These are phyloP conservation scores for Phymastichus coffea DNA, from an alignment of 1,140 invertebrate genomes.

Conservation along the genomic window DNA sequence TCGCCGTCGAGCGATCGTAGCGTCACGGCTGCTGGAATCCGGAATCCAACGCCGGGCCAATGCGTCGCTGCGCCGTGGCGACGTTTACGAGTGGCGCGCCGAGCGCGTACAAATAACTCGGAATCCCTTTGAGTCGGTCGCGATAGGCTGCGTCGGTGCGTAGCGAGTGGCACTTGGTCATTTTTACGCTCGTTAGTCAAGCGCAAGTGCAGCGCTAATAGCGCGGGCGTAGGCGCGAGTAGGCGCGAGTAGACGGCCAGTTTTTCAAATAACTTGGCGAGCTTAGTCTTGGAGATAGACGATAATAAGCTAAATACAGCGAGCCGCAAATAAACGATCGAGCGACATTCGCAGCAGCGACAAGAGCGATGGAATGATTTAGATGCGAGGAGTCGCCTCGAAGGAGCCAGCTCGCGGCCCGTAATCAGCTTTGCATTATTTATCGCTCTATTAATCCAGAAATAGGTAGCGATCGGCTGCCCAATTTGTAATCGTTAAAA, in stretches of 20 bases:
- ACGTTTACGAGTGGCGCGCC: conserved; percentile 47
- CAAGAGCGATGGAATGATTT: conserved; percentile 9
- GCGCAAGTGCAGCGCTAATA: too few species aligned
- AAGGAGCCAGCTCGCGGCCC: conserved; percentile 10
- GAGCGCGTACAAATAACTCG: conserved; percentile 44
- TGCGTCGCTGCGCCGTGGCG: conserved; percentile 46
- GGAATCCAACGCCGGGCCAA: too few species aligned
- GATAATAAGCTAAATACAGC: neutral
- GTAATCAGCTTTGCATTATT: conserved; percentile 55
- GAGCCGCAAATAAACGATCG: too few species aligned
- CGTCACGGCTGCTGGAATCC: too few species aligned
- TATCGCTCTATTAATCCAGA: conserved; percentile 53
- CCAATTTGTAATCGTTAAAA: conserved; percentile 56
- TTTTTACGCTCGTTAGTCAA: neutral
- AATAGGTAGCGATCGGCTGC: conserved; percentile 47
- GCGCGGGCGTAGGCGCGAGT: too few species aligned
- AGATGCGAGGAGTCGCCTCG: conserved; percentile 1
- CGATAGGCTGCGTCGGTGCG: too few species aligned
- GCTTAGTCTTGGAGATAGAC: neutral
- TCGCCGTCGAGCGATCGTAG: too few species aligned
- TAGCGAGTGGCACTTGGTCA: neutral
- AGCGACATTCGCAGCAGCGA: neutral
- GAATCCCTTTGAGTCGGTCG: conserved; percentile 28
- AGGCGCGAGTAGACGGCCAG: neutral
- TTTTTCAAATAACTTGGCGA: neutral